Conservation (phyloP, 1,140 invertebrate species). For the Plectus sambesii region DNA sequence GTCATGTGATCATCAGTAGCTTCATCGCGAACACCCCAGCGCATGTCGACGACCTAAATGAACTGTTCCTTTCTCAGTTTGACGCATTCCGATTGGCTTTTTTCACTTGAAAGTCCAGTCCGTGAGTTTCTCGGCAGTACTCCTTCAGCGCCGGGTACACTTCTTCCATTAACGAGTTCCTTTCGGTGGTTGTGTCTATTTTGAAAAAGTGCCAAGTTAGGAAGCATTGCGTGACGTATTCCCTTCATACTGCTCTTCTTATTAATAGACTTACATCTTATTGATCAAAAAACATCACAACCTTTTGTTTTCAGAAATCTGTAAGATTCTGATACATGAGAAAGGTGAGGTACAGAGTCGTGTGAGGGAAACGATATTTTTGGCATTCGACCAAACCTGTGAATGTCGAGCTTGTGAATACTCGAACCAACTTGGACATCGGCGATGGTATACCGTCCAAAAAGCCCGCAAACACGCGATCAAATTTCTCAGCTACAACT, state of each 20-base stretch:
- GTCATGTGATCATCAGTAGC: conserved; percentile 98
- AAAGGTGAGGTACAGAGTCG: conserved; percentile 2
- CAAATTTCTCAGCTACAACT: conserved; percentile 50
- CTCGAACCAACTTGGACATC: conserved; percentile 91
- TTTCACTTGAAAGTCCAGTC: conserved; percentile 88
- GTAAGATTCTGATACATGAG: too few relatives aligned
- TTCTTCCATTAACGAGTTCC: conserved; percentile 94
- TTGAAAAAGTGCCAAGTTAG: conserved; percentile 21
- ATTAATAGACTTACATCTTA: too few relatives aligned
- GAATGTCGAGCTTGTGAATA: conserved; percentile 96
- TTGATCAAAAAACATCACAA: too few relatives aligned
- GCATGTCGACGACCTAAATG: conserved; percentile 84
- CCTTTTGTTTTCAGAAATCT: too few relatives aligned
- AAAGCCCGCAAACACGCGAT: conserved; percentile 76
- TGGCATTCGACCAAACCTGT: conserved; percentile 60
- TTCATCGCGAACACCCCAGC: conserved; percentile 82
- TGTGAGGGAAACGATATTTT: conserved; percentile 8
- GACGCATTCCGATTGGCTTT: conserved; percentile 12
- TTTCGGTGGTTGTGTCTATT: conserved; percentile 85
- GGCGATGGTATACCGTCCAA: conserved; percentile 78
- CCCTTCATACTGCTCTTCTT: too few relatives aligned
- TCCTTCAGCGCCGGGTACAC: conserved; percentile 93
- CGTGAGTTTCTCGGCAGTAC: conserved; percentile 89
- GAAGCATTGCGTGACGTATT: neutral
- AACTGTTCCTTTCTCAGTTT: conserved; percentile 4